Evolutionary conservation across 2,113 vertebrate genomes (phyloP), one percentile per base, ranked within the genome.

Genomic region (Circaetus gallicus): DNA sequence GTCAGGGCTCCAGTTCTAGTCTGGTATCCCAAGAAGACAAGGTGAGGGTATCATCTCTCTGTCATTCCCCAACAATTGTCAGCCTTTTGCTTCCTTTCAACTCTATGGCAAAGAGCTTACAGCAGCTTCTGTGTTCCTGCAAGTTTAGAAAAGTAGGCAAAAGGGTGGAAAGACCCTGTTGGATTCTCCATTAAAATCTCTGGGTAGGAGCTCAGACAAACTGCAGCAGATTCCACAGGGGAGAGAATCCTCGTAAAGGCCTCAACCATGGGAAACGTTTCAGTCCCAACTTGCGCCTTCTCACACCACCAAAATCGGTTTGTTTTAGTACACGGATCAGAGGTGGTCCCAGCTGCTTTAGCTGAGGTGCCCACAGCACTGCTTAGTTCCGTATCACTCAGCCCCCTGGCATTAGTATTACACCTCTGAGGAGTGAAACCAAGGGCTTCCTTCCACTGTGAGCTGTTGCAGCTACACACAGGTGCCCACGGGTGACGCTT

Each of bases 201-300:
- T 0, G 3, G 2, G 22, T 58, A 11, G 7, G 38, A 78, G 22
- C 34, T 70, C 38, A 50, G 32, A 53, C 18, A 66, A 92, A 55
- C 38, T 1, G 5, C 38, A 74, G 45, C 11, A 56, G 21, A 13
- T 50, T 71, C 49, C 4, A 7, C 9, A 6, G n/a, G 21, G 36
- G 61, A 40, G 25, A 49, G 47, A 42, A 53, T 32, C 49, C 11
- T 69, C 21, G 1, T 40, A 45, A 86, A 43, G 1, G 1, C 34
- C 42, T 71, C 17, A 9, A 0, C 47, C 10, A 1, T 36, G 36
- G 32, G 12, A 83, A 89, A 40, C 9, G 2, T 52, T 82, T 83
- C 18, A 20, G 19, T 52, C 53, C 31, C 21, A 45, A 1, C 42
- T 56, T 70, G 40, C 0, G 0, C 45, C 10, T 32, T 28, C 49